Base-by-base conservation (phyloP, 2,797 vertebrate genomes). In the Discoglossus pictus region DNA sequence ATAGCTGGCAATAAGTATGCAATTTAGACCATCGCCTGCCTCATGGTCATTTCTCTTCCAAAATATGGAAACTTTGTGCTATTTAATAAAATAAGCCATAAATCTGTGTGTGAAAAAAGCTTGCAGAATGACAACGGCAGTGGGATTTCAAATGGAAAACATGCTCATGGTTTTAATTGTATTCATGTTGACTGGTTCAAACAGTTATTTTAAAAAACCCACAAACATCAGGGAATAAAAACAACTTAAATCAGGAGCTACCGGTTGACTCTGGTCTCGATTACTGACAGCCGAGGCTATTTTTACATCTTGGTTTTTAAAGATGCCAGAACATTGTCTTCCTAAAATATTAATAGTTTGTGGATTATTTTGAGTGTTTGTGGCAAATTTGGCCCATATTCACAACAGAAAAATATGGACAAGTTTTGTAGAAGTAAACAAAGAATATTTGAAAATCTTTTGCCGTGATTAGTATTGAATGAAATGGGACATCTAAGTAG, bases 101-200 rank as follows among this genome's bases (percentile, higher is more conserved):
- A 62, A 0, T 20, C 6, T 25, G 79, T 62, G 58, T 65, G 61
- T 73, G 76, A 78, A 77, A 80, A 62, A 58, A 20, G 7, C 36
- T 24, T n/a, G n/a, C n/a, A n/a, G n/a, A n/a, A n/a, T n/a, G n/a
- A n/a, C n/a, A 77, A 44, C 75, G 31, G 20, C 20, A 18, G 10
- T 6, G 6, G 2, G 27, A 60, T 50, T 61, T 59, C 40, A 76
- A 79, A 68, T 23, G 44, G 69, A 68, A 78, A 73, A 31, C 24
- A 53, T 31, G n/a, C 54, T 62, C 20, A 2, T 39, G 64, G 21
- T 56, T 40, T 61, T 39, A 60, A 50, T 60, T 53, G 6, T 60
- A 75, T 79, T 66, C 43, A 73, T 75, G 44, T 48, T 76, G 43
- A 76, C 53, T 18, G 55, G 12, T 59, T 69, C 73, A 73, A 74